A percentile compares a stretch with the other conserved stretches of the same genome.
Evolutionary conservation across 2,797 vertebrate species (phyloP).

Genomic region (Kryptopterus vitreolus): DNA sequence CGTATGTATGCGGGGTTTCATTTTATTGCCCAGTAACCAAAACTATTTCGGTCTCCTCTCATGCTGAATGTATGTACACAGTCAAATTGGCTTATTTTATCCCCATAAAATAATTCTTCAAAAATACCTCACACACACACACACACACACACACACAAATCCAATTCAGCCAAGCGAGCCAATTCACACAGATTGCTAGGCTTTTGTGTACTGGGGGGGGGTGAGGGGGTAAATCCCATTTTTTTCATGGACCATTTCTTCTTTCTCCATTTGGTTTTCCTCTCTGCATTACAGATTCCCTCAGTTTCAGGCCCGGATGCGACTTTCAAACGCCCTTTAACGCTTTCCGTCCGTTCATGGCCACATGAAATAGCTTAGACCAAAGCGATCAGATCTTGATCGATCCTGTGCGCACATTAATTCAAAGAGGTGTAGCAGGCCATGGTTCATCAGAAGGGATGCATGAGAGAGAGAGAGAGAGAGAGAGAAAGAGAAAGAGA

Average conservation of each 20-base stretch:
- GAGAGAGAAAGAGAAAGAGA: background rate
- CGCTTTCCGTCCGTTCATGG: conserved; percentile 59
- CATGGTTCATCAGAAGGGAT: conserved; percentile 13
- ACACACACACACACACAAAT: background rate
- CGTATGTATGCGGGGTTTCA: background rate
- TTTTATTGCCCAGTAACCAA: background rate
- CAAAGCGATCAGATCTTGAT: conserved; percentile 62
- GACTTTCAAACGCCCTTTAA: conserved; percentile 70
- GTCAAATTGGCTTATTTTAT: background rate
- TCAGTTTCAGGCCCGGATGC: conserved; percentile 53
- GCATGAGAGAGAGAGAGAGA: background rate
- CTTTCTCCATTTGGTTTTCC: conserved; percentile 39
- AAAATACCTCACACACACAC: background rate
- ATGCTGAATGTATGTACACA: background rate
- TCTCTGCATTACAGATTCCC: conserved; percentile 25
- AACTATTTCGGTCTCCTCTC: background rate
- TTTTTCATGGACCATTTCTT: conserved; percentile 7
- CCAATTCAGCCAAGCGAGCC: background rate
- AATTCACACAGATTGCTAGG: background rate
- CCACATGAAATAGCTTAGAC: conserved; percentile 61
- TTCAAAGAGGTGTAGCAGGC: conserved; percentile 54
- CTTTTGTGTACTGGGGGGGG: background rate
- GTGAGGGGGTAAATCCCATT: background rate
- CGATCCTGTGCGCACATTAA: conserved; percentile 68
- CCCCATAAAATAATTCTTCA: background rate